Conservation (phyloP, 2,113 vertebrate species). For the Helogale parvula region DNA sequence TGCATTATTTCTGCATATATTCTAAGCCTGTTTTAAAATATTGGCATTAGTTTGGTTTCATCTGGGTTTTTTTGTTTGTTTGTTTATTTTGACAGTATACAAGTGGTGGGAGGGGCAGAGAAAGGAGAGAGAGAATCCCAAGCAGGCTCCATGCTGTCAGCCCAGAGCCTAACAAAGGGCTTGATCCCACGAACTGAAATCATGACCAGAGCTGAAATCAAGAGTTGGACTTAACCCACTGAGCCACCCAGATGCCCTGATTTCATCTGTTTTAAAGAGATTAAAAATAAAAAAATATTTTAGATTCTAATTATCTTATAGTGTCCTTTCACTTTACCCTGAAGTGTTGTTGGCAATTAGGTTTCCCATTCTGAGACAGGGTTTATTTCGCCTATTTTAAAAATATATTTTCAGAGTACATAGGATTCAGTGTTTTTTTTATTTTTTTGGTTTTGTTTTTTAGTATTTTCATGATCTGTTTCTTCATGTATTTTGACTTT, state of each 20-base stretch:
- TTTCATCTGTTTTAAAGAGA: neutral
- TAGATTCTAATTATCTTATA: neutral
- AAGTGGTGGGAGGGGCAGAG: too few relatives aligned
- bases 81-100: too few relatives aligned
- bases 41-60: neutral
- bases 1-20: neutral
- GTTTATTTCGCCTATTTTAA: neutral
- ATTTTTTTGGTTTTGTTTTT: neutral
- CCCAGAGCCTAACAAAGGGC: too few relatives aligned
- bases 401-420: neutral
- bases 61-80: neutral
- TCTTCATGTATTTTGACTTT: neutral
- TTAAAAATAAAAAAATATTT: neutral
- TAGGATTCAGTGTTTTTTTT: neutral
- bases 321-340: neutral
- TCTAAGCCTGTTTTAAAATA: neutral
- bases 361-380: neutral
- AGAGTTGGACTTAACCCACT: too few relatives aligned
- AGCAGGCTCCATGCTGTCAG: too few relatives aligned
- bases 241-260: too few relatives aligned
- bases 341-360: neutral
- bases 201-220: too few relatives aligned
- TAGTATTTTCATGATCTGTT: neutral
- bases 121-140: too few relatives aligned
- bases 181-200: too few relatives aligned